phyloP scores from a whole-genome alignment of 2,113 vertebrate species.

The Rhinoderma darwinii region DNA sequence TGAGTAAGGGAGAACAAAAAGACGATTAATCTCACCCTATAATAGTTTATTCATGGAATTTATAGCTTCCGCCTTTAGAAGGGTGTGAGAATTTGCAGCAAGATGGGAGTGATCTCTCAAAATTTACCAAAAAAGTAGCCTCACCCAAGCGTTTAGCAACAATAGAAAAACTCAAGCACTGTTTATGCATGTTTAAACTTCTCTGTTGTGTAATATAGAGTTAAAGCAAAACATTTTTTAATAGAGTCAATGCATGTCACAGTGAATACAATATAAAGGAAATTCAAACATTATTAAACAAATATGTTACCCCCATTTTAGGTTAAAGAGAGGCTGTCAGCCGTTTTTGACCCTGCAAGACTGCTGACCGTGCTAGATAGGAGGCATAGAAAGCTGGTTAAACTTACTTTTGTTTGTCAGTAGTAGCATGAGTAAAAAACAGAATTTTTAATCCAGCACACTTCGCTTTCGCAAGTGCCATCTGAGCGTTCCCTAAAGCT shows the following conservation, averaged over 20 bases:
- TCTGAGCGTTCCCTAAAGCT: too few species aligned
- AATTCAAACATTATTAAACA: too few species aligned
- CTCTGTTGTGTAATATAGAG: neutral
- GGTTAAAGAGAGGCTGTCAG: too few species aligned
- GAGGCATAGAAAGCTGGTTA: too few species aligned
- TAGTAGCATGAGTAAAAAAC: too few species aligned
- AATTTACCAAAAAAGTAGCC: neutral
- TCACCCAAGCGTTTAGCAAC: constrained; percentile 14
- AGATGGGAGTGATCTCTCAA: neutral
- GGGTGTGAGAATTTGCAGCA: constrained; percentile 23
- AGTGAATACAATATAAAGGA: too few species aligned
- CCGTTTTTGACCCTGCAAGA: too few species aligned
- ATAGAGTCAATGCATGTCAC: neutral
- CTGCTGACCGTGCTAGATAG: too few species aligned
- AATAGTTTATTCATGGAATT: neutral
- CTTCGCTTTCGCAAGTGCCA: too few species aligned
- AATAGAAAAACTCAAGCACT: neutral
- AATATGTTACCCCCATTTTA: too few species aligned
- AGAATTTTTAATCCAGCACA: too few species aligned
- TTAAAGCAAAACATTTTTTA: neutral
- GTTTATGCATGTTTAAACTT: neutral
- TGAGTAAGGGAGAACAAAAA: neutral
- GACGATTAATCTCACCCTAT: neutral
- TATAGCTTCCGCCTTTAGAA: neutral
- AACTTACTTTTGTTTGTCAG: too few species aligned